These are phyloP conservation scores for Leucosticte australis DNA, from an alignment of 2,113 vertebrate genomes.

Conservation along the genomic window DNA sequence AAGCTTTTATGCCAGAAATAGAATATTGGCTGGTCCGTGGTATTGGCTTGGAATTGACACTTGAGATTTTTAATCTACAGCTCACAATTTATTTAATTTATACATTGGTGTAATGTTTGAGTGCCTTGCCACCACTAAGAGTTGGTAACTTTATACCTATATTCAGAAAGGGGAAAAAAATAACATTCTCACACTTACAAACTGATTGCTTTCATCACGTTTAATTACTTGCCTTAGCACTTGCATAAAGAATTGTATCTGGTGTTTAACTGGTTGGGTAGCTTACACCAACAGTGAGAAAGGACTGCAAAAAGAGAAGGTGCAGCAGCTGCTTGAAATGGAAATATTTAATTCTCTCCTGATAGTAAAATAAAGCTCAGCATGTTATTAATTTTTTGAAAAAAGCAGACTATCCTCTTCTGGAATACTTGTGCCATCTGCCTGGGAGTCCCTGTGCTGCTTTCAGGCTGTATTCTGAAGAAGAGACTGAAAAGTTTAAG, in stretches of 20 bases:
- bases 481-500: slow-evolving; percentile 7
- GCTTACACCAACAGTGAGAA: slow-evolving; percentile 52
- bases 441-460: slow-evolving; percentile 2
- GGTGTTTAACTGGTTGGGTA: slow-evolving; percentile 60
- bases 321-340: slow-evolving; percentile 45
- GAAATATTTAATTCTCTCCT: slow-evolving; percentile 27
- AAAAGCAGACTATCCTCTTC: not conserved
- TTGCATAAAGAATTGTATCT: slow-evolving; percentile 61
- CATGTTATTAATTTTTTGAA: not conserved
- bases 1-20: slow-evolving; percentile 13
- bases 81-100: slow-evolving; percentile 55
- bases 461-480: slow-evolving; percentile 18
- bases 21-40: not conserved
- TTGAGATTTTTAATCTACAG: slow-evolving; percentile 47
- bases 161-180: slow-evolving; percentile 45
- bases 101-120: slow-evolving; percentile 21
- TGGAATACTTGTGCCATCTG: slow-evolving; percentile 22
- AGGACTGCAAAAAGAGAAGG: slow-evolving; percentile 62
- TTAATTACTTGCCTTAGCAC: slow-evolving; percentile 72
- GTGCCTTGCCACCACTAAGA: slow-evolving; percentile 20
- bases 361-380: slow-evolving; percentile 13
- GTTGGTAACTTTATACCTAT: slow-evolving; percentile 43
- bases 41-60: slow-evolving; percentile 7
- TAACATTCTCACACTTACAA: slow-evolving; percentile 39
- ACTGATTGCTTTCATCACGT: slow-evolving; percentile 76